Percentiles rank a stretch among this genome's conserved stretches.
Conservation (phyloP, 2,888 invertebrate species). For the Hypsopygia costalis region DNA sequence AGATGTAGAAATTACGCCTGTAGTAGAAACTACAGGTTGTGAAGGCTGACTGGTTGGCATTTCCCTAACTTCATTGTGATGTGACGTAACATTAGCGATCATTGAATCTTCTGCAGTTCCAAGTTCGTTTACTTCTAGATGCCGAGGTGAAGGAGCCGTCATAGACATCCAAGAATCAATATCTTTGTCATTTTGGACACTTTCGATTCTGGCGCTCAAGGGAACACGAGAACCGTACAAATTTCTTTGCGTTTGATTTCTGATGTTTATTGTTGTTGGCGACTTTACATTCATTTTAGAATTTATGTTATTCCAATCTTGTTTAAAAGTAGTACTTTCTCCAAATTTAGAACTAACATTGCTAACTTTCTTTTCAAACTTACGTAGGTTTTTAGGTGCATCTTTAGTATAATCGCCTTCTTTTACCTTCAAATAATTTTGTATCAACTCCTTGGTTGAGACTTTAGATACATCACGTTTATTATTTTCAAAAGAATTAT, state of each 20-base stretch:
- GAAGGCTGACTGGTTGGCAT: constrained; percentile 13
- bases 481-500: constrained; percentile 37
- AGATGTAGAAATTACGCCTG: too few species aligned
- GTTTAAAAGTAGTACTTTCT: constrained; percentile 36
- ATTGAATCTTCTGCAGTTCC: constrained; percentile 19
- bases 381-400: constrained; percentile 32
- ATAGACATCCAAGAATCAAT: constrained; percentile 76
- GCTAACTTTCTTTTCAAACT: constrained; percentile 45
- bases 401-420: constrained; percentile 50
- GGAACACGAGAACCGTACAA: constrained; percentile 44
- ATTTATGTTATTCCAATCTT: constrained; percentile 58
- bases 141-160: constrained; percentile 57
- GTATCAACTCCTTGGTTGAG: constrained; percentile 67
- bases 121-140: constrained; percentile 36
- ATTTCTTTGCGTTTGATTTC: constrained; percentile 52
- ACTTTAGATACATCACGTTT: constrained; percentile 60
- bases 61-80: constrained; percentile 18
- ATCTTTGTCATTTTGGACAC: constrained; percentile 67
- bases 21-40: constrained; percentile 2
- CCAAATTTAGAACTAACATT: constrained; percentile 36
- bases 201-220: constrained; percentile 62
- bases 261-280: constrained; percentile 29
- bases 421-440: constrained; percentile 71
- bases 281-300: constrained; percentile 33
- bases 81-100: constrained; percentile 17